phyloP scores from a whole-genome alignment of 2,113 vertebrate species.

The Odocoileus hemionus region DNA sequence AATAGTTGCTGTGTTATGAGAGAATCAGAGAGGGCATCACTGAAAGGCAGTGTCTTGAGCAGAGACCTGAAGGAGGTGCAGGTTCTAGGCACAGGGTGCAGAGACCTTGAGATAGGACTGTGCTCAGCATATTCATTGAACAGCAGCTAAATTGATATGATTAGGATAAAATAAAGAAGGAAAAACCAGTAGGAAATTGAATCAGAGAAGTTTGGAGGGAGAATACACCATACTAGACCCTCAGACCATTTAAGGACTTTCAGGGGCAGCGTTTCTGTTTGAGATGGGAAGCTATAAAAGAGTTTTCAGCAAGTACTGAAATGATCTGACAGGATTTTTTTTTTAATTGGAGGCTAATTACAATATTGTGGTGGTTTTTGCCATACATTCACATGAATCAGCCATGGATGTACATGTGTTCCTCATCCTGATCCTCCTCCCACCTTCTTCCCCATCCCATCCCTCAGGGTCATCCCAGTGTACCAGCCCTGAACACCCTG shows the following conservation, averaged over 20 bases:
- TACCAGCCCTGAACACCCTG: neutral
- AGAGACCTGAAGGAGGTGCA: neutral
- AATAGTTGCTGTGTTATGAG: neutral
- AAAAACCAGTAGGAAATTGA: neutral
- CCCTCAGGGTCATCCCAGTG: neutral
- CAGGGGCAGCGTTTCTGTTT: neutral
- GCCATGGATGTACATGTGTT: neutral
- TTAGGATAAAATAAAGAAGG: neutral
- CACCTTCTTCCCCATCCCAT: neutral
- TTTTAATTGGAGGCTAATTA: neutral
- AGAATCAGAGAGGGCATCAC: neutral
- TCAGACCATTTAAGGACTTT: neutral
- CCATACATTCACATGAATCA: neutral
- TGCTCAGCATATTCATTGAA: neutral
- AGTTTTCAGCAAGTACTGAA: neutral
- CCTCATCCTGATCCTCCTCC: neutral
- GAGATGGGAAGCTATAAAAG: neutral
- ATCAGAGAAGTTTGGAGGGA: neutral
- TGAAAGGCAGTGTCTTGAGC: neutral
- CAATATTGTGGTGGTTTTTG: neutral
- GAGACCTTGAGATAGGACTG: neutral
- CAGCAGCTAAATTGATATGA: neutral
- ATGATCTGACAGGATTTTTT: neutral
- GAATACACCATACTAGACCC: neutral
- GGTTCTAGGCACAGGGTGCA: neutral